Evolutionary conservation across 2,113 vertebrate species (phyloP).

Genomic region (Menura novaehollandiae): DNA sequence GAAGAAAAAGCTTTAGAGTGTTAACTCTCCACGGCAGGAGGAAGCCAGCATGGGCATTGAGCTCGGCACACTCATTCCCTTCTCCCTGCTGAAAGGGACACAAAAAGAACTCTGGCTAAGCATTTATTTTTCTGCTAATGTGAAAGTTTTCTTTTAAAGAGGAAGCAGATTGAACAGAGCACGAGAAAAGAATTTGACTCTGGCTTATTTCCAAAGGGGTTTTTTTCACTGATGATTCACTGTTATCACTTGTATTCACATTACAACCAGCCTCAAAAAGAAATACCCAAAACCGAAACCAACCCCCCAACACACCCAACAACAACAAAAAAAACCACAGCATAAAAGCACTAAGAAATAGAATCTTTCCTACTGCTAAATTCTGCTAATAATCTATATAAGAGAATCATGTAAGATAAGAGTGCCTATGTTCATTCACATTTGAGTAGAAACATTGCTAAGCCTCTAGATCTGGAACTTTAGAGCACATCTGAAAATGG

Average conservation of each 20-base stretch:
- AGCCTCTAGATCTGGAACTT: neutral
- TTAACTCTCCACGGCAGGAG: slow-evolving; percentile 54
- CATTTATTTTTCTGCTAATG: slow-evolving; percentile 66
- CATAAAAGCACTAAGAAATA: slow-evolving; percentile 37
- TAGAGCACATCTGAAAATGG: neutral
- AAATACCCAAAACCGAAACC: slow-evolving; percentile 36
- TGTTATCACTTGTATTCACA: slow-evolving; percentile 54
- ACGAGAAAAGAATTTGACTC: slow-evolving; percentile 47
- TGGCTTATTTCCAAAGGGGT: slow-evolving; percentile 43
- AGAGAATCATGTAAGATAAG: neutral
- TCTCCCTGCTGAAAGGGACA: slow-evolving; percentile 64
- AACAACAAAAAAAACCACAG: slow-evolving; percentile 13
- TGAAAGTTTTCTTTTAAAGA: slow-evolving; percentile 65
- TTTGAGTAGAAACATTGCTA: neutral
- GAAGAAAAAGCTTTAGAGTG: slow-evolving; percentile 63
- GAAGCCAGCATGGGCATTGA: slow-evolving; percentile 61
- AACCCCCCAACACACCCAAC: neutral
- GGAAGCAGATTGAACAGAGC: slow-evolving; percentile 62
- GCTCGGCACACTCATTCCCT: slow-evolving; percentile 54
- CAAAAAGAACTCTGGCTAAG: slow-evolving; percentile 67
- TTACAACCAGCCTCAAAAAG: slow-evolving; percentile 60
- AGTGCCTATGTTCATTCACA: neutral
- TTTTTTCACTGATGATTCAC: slow-evolving; percentile 32
- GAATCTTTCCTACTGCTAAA: slow-evolving; percentile 43
- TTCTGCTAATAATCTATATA: slow-evolving; percentile 63